These are phyloP conservation scores for Macrochelys suwanniensis DNA, from an alignment of 2,797 vertebrate genomes.

Conservation along the genomic window DNA sequence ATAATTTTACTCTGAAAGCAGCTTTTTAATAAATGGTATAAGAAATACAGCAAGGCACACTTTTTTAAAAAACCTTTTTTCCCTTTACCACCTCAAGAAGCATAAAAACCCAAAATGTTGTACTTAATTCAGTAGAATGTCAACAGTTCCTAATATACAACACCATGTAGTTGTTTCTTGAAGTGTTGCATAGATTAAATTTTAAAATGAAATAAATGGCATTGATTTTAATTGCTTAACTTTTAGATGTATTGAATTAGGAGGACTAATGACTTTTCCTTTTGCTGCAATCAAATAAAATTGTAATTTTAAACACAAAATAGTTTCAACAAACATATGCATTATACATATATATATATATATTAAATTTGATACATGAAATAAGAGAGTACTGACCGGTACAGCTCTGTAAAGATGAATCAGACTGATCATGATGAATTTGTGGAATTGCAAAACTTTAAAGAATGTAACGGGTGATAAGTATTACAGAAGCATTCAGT, in stretches of 20 bases:
- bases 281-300: slow-evolving; percentile 78
- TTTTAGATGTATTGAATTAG: slow-evolving; percentile 64
- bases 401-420: slow-evolving; percentile 72
- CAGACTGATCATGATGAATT: slow-evolving; percentile 50
- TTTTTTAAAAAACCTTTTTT: slow-evolving; percentile 84
- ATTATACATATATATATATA: slow-evolving; percentile 75
- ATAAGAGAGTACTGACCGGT: slow-evolving; percentile 66
- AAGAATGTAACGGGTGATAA: slow-evolving; percentile 63
- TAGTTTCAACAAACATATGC: slow-evolving; percentile 72
- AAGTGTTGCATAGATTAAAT: slow-evolving; percentile 94
- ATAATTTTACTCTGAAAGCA: slow-evolving; percentile 86
- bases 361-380: slow-evolving; percentile 77
- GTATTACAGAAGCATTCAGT: slow-evolving; percentile 65
- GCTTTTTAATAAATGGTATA: slow-evolving; percentile 90
- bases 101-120: slow-evolving; percentile 83
- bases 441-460: slow-evolving; percentile 62
- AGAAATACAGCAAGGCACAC: slow-evolving; percentile 98
- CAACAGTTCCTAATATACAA: slow-evolving; percentile 86
- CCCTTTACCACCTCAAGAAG: slow-evolving; percentile 85
- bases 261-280: slow-evolving; percentile 70
- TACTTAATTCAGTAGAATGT: slow-evolving; percentile 84
- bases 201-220: slow-evolving; percentile 77
- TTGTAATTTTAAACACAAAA: slow-evolving; percentile 72
- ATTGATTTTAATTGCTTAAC: slow-evolving; percentile 73
- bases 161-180: slow-evolving; percentile 86